Conservation (phyloP, 2,797 vertebrate species). For the Hydrophis major region DNA sequence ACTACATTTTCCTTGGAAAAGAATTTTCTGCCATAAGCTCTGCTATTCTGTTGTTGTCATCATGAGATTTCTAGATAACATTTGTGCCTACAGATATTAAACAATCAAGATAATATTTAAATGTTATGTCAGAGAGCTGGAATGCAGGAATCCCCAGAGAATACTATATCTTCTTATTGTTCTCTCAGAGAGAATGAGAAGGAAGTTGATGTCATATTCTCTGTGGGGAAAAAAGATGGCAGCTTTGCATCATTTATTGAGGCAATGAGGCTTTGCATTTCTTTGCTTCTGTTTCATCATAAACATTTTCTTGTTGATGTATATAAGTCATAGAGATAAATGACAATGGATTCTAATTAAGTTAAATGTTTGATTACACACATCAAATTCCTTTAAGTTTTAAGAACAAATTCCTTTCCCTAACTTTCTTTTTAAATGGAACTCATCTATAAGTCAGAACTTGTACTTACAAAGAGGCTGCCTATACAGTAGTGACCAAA, state of each 20-base stretch:
- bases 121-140: background rate
- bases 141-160: background rate
- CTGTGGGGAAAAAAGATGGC: background rate
- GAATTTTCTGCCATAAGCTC: background rate
- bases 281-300: background rate
- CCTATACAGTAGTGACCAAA: background rate
- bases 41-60: background rate
- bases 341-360: background rate
- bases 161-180: background rate
- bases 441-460: background rate
- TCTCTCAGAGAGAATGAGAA: background rate
- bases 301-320: background rate
- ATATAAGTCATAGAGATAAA: background rate
- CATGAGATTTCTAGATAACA: background rate
- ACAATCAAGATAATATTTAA: background rate
- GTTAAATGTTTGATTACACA: background rate
- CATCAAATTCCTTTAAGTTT: background rate
- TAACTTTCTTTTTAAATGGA: background rate
- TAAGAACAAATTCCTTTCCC: background rate
- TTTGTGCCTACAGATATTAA: background rate
- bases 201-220: background rate
- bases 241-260: background rate
- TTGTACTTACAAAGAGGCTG: background rate
- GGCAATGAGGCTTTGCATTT: background rate
- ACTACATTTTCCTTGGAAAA: background rate